Evolutionary conservation across 2,888 invertebrate genomes (phyloP).

Genomic region (Synanthedon myopaeformis): DNA sequence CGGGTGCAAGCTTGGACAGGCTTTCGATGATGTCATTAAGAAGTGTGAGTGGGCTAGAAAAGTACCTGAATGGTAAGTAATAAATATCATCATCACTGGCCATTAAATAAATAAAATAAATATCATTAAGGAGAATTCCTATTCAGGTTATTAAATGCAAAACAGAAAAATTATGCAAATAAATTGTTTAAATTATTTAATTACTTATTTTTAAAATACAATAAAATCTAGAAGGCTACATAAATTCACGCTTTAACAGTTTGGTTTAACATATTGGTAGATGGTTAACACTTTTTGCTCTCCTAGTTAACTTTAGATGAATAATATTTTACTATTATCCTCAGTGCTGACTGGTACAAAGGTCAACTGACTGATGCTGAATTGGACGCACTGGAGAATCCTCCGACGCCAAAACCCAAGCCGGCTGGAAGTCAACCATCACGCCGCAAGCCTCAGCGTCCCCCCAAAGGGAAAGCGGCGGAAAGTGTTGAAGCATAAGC

Average conservation of each 20-base stretch:
- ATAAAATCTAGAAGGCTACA: too few species aligned
- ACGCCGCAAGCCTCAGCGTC: conserved; percentile 59
- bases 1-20: conserved; percentile 90
- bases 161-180: too few species aligned
- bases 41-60: conserved; percentile 89
- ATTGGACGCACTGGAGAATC: conserved; percentile 83
- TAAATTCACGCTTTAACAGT: too few species aligned
- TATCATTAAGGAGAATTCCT: too few species aligned
- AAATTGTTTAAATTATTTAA: too few species aligned
- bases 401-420: conserved; percentile 75
- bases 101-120: too few species aligned
- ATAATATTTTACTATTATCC: conserved; percentile 15
- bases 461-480: conserved; percentile 38
- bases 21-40: conserved; percentile 83
- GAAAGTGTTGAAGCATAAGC: conserved; percentile 26
- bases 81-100: too few species aligned
- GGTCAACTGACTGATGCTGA: conserved; percentile 84
- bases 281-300: too few species aligned
- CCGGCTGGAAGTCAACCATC: conserved; percentile 50
- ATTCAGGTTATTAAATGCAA: too few species aligned
- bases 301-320: background rate
- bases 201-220: too few species aligned
- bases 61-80: conserved; percentile 86
- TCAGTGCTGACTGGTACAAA: conserved; percentile 92
- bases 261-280: too few species aligned